These are phyloP conservation scores for Mus spretus DNA, from an alignment of 2,797 vertebrate species.

Conservation along the genomic window DNA sequence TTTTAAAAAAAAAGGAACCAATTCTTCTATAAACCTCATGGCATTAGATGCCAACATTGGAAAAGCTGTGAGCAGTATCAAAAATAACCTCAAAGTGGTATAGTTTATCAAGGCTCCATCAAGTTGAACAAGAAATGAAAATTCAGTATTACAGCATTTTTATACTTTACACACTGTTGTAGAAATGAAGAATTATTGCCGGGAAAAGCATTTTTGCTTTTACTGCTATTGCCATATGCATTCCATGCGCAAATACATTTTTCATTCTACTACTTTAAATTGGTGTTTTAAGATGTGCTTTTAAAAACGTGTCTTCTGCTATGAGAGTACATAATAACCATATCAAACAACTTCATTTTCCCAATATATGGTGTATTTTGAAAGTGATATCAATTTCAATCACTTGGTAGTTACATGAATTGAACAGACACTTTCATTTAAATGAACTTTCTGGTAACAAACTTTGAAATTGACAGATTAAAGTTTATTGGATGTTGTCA, in stretches of 20 bases:
- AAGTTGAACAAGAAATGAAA: conserved; percentile 75
- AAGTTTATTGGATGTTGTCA: conserved; percentile 87
- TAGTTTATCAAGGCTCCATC: conserved; percentile 74
- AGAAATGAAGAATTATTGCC: conserved; percentile 84
- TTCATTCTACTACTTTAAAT: conserved; percentile 79
- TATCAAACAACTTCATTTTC: conserved; percentile 86
- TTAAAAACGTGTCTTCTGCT: conserved; percentile 76
- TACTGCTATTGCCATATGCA: conserved; percentile 82
- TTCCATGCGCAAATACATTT: conserved; percentile 85
- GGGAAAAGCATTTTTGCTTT: conserved; percentile 85
- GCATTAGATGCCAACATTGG: neutral
- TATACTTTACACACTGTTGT: conserved; percentile 84
- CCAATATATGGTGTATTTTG: conserved; percentile 82
- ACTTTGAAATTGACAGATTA: conserved; percentile 88
- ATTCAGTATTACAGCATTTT: conserved; percentile 83
- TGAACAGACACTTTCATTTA: conserved; percentile 86
- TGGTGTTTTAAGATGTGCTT: conserved; percentile 83
- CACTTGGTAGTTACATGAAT: conserved; percentile 84
- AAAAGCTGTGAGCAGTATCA: neutral
- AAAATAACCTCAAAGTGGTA: conserved; percentile 21
- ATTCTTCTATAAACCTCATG: neutral
- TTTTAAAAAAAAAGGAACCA: neutral
- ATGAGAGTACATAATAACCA: conserved; percentile 86
- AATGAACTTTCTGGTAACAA: conserved; percentile 88
- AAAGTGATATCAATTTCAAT: conserved; percentile 85